phyloP scores from a whole-genome alignment of 2,888 invertebrate species.

The Phengaris arion region DNA sequence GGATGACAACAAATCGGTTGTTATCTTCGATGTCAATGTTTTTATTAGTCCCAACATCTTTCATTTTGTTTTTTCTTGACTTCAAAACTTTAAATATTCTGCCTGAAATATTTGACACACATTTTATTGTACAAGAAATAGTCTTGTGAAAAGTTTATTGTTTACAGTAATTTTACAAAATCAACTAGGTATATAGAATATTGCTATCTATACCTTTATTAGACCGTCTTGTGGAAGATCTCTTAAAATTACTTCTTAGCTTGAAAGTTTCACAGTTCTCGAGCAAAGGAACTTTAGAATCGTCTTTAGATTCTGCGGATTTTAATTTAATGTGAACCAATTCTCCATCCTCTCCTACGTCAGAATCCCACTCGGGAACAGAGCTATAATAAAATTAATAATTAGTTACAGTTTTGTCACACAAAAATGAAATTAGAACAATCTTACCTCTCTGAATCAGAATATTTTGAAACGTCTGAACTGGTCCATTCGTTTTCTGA shows the following conservation, averaged over 20 bases:
- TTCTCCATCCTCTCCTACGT: slow-evolving; percentile 82
- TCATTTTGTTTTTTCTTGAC: slow-evolving; percentile 54
- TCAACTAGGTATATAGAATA: not conserved
- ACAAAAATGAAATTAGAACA: not conserved
- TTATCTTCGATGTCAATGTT: slow-evolving; percentile 48
- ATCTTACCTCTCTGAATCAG: slow-evolving; percentile 80
- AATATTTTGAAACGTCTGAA: slow-evolving; percentile 76
- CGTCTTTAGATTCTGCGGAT: slow-evolving; percentile 41
- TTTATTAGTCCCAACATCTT: slow-evolving; percentile 44
- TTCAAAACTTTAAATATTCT: slow-evolving; percentile 68
- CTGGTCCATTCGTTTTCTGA: slow-evolving; percentile 73
- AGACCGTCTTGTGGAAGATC: slow-evolving; percentile 66
- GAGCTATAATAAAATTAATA: slow-evolving; percentile 62
- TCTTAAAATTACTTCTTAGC: slow-evolving; percentile 68
- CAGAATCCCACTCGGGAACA: slow-evolving; percentile 84
- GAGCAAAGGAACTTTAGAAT: slow-evolving; percentile 55
- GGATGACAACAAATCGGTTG: slow-evolving; percentile 53
- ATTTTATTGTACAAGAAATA: slow-evolving; percentile 20
- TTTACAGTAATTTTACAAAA: too few species aligned
- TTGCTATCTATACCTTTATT: slow-evolving; percentile 57
- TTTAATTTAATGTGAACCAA: slow-evolving; percentile 83
- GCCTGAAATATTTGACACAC: slow-evolving; percentile 46
- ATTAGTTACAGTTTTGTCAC: not conserved
- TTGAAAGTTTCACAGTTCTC: slow-evolving; percentile 70
- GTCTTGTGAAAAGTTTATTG: not conserved